Percentiles rank a stretch among this genome's conserved stretches.
Conservation (phyloP, 2,113 vertebrate species). For the Peromyscus maniculatus region DNA sequence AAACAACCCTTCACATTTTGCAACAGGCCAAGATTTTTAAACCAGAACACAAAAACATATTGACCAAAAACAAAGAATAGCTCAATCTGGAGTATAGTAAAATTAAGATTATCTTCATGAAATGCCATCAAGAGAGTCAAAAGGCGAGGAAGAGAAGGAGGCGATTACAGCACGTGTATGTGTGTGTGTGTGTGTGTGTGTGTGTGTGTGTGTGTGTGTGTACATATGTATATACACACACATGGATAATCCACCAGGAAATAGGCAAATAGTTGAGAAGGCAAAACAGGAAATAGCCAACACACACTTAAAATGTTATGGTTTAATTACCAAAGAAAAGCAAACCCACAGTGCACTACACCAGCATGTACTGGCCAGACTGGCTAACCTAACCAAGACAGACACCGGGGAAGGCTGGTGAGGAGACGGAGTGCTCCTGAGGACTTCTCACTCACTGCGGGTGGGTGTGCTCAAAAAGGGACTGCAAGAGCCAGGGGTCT, state of each 20-base stretch:
- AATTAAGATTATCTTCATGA: conserved; percentile 16
- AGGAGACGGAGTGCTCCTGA: background rate
- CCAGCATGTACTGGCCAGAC: background rate
- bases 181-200: too few species aligned
- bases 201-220: too few species aligned
- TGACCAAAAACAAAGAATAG: conserved; percentile 35
- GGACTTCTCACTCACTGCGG: background rate
- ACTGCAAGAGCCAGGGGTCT: too few species aligned
- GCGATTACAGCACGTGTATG: background rate
- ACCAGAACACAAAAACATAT: background rate
- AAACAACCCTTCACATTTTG: background rate
- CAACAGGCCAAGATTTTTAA: conserved; percentile 30
- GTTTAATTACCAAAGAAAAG: conserved; percentile 22
- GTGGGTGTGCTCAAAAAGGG: background rate
- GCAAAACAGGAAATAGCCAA: conserved; percentile 31
- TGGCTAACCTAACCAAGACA: background rate
- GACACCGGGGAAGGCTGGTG: background rate
- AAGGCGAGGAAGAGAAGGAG: background rate
- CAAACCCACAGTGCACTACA: background rate
- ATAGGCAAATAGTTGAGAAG: background rate
- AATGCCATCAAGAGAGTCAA: conserved; percentile 2
- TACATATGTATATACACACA: too few species aligned
- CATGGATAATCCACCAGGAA: background rate
- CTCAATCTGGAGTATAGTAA: background rate
- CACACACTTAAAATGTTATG: conserved; percentile 33